Evolutionary conservation across 2,888 invertebrate genomes (phyloP).

Genomic region (Ectropis crepuscularia): DNA sequence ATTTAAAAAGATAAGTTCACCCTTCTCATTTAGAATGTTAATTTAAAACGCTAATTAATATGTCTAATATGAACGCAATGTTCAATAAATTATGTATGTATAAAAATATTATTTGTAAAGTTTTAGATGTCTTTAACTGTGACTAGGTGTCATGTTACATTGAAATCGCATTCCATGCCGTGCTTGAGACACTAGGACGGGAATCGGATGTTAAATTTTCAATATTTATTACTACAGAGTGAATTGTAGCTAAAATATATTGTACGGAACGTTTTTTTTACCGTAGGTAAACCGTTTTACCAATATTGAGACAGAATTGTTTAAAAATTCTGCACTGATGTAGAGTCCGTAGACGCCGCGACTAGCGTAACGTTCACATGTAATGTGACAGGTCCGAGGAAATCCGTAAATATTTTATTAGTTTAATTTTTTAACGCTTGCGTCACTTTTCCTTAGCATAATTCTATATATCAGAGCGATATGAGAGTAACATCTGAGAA

Average conservation of each 20-base stretch:
- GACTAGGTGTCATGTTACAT: constrained; percentile 32
- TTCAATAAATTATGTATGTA: constrained; percentile 58
- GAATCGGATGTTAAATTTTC: constrained; percentile 3
- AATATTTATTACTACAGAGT: constrained; percentile 18
- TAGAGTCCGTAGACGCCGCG: constrained; percentile 4
- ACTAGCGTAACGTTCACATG: constrained; percentile 14
- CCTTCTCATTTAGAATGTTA: constrained; percentile 66
- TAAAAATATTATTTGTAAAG: constrained; percentile 38
- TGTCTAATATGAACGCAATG: constrained; percentile 54
- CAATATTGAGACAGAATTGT: not conserved
- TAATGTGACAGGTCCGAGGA: constrained; percentile 25
- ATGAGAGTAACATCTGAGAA: constrained; percentile 45
- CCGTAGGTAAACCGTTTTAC: constrained; percentile 7
- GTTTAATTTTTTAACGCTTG: constrained; percentile 50
- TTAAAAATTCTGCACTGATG: not conserved
- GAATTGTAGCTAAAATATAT: constrained; percentile 12
- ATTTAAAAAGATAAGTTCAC: constrained; percentile 62
- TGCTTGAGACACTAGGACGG: constrained; percentile 4
- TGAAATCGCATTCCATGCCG: constrained; percentile 41
- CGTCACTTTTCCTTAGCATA: constrained; percentile 54
- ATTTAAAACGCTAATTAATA: constrained; percentile 63
- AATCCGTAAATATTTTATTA: constrained; percentile 40
- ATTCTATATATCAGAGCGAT: constrained; percentile 53
- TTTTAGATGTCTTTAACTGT: constrained; percentile 41
- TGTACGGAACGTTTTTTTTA: constrained; percentile 1